Conservation (phyloP, 1,140 invertebrate species). For the Episyrphus balteatus region DNA sequence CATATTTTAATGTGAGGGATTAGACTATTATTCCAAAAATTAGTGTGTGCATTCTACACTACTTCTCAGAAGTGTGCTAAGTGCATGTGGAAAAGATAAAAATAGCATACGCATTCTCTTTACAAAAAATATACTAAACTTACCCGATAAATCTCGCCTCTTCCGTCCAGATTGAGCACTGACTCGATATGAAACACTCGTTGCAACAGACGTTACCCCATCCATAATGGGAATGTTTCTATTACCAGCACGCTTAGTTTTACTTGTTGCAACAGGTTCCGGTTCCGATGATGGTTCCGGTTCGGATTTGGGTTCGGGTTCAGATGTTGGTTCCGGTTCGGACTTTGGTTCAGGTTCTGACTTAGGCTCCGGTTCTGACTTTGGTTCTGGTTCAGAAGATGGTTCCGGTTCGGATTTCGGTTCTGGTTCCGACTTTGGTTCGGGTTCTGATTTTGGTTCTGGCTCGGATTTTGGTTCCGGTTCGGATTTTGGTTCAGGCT, state of each 20-base stretch:
- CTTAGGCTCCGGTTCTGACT: conserved; percentile 24
- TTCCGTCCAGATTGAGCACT: conserved; percentile 40
- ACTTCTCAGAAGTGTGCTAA: not conserved
- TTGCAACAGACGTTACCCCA: conserved; percentile 53
- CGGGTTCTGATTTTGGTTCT: conserved; percentile 25
- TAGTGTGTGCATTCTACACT: not conserved
- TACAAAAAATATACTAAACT: conserved; percentile 1
- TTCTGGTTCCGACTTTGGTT: conserved; percentile 36
- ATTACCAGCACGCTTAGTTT: conserved; percentile 42
- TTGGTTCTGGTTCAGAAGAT: conserved; percentile 20
- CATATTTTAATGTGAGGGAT: not conserved
- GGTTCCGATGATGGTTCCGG: conserved; percentile 25
- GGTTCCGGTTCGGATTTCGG: conserved; percentile 31
- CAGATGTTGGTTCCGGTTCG: conserved; percentile 28
- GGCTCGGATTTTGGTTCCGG: conserved; percentile 19
- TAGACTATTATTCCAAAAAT: not conserved
- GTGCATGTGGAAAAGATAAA: not conserved
- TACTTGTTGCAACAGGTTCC: conserved; percentile 20
- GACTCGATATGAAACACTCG: conserved; percentile 60
- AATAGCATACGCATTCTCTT: not conserved
- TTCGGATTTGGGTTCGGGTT: conserved; percentile 32
- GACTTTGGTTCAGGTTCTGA: conserved; percentile 21
- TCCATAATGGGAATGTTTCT: conserved; percentile 38
- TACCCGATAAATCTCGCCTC: conserved; percentile 29
- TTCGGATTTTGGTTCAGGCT: conserved; percentile 18